A percentile compares a stretch with the other conserved stretches of the same genome.
phyloP scores from a whole-genome alignment of 2,113 vertebrate genomes.

The Xyliphius kryptos region DNA sequence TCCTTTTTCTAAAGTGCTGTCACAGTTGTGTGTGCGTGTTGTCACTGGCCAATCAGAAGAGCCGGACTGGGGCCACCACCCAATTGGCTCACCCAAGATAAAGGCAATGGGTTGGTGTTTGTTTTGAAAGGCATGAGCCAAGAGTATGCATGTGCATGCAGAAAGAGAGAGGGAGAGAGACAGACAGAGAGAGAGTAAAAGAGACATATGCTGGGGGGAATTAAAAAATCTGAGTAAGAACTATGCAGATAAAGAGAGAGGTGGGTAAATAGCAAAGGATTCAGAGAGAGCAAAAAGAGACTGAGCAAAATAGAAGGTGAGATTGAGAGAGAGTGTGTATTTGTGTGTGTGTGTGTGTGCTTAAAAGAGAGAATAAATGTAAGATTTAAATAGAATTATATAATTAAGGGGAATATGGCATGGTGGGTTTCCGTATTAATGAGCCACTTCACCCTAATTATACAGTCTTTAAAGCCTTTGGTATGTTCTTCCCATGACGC shows the following conservation, averaged over 20 bases:
- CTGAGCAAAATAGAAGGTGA: too few species aligned
- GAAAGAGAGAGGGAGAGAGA: neutral
- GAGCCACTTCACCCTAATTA: too few species aligned
- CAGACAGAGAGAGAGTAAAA: neutral
- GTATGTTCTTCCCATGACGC: too few species aligned
- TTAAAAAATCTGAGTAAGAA: neutral
- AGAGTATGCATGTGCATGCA: conserved; percentile 1
- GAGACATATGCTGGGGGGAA: neutral
- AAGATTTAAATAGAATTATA: too few species aligned
- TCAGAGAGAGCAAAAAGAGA: too few species aligned
- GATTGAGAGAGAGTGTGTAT: too few species aligned
- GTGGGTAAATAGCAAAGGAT: too few species aligned
- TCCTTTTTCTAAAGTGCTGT: conserved; percentile 27
- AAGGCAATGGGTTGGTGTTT: conserved; percentile 30
- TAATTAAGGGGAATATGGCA: too few species aligned
- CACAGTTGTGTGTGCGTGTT: conserved; percentile 29
- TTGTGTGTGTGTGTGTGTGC: too few species aligned
- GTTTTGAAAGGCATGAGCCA: conserved; percentile 38
- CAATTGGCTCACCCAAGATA: conserved; percentile 35
- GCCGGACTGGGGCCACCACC: conserved; percentile 26
- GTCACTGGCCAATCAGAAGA: conserved; percentile 42
- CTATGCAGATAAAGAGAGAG: neutral
- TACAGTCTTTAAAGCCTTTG: too few species aligned
- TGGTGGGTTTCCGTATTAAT: too few species aligned
- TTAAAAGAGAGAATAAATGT: too few species aligned